Percentiles rank a stretch among this genome's conserved stretches.
phyloP scores from a whole-genome alignment of 64 coral and sea anemone species.

The Dendrophyllia cribrosa region DNA sequence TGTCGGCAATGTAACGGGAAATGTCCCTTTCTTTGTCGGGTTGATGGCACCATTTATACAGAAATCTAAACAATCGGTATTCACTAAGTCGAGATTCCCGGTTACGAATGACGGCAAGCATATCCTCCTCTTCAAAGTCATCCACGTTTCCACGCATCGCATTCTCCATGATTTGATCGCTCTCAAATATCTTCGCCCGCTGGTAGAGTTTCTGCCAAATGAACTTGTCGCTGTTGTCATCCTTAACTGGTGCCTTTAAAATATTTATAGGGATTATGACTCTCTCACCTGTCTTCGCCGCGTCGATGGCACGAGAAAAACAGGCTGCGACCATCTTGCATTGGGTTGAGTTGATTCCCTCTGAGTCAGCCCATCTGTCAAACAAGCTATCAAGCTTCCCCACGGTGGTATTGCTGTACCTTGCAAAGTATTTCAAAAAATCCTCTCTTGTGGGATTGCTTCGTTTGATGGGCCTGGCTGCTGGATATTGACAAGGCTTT shows the following conservation, averaged over 20 bases:
- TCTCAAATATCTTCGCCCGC: slow-evolving; percentile 73
- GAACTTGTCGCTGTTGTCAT: slow-evolving; percentile 45
- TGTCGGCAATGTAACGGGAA: slow-evolving; percentile 26
- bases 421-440: slow-evolving; percentile 85
- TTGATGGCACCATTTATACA: slow-evolving; percentile 80
- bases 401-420: slow-evolving; percentile 60
- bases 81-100: slow-evolving; percentile 78
- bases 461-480: slow-evolving; percentile 36
- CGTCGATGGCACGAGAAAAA: slow-evolving; percentile 89
- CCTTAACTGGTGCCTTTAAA: slow-evolving; percentile 10
- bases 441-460: slow-evolving; percentile 41
- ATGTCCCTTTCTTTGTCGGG: slow-evolving; percentile 37
- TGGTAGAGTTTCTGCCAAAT: slow-evolving; percentile 81
- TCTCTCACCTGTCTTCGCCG: slow-evolving; percentile 87
- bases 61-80: slow-evolving; percentile 74
- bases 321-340: slow-evolving; percentile 67
- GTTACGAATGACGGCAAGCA: slow-evolving; percentile 51
- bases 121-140: slow-evolving; percentile 57
- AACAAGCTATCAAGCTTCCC: slow-evolving; percentile 65
- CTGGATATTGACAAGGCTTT: slow-evolving; percentile 69
- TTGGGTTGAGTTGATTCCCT: slow-evolving; percentile 74
- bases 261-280: slow-evolving; percentile 35
- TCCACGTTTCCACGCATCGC: slow-evolving; percentile 25
- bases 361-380: slow-evolving; percentile 73
- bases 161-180: slow-evolving; percentile 17